Conservation (phyloP, 2,888 invertebrate genomes). For the Andricus curvator region DNA sequence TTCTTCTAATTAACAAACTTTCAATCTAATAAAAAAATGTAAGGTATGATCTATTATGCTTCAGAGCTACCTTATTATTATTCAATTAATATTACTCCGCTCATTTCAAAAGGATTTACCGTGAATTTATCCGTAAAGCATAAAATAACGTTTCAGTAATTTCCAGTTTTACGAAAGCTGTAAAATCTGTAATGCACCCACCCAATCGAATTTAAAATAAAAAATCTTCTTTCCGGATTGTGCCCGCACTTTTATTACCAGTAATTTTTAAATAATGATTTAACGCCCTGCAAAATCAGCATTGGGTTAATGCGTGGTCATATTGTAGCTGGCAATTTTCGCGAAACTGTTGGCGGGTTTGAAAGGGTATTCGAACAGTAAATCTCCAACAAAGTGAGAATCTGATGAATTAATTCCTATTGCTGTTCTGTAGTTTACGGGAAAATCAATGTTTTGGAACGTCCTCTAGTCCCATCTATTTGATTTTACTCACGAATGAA, state of each 20-base stretch:
- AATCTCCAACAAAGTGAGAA: slow-evolving; percentile 27
- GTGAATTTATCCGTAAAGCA: neutral
- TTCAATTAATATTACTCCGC: neutral
- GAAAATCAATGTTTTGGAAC: slow-evolving; percentile 2
- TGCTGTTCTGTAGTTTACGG: neutral
- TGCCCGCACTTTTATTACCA: neutral
- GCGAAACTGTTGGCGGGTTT: slow-evolving; percentile 9
- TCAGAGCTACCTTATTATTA: neutral
- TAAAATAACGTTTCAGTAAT: neutral
- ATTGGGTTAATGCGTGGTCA: neutral
- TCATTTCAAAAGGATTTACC: neutral
- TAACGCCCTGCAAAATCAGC: slow-evolving; percentile 1
- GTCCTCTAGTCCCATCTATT: neutral
- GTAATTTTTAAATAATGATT: neutral
- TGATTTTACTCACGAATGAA: slow-evolving; percentile 8
- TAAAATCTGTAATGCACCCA: neutral
- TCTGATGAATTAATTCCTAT: slow-evolving; percentile 26
- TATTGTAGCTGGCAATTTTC: neutral
- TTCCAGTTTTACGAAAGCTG: neutral
- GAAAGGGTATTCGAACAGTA: slow-evolving; percentile 19
- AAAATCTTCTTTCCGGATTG: neutral
- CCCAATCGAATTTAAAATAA: neutral
- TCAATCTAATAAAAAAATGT: too few species aligned
- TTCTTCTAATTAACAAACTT: too few species aligned
- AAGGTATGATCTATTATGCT: too few species aligned